These are phyloP conservation scores for Megaustenia siamemsis DNA, from an alignment of 2,888 invertebrate genomes.

Conservation along the genomic window DNA sequence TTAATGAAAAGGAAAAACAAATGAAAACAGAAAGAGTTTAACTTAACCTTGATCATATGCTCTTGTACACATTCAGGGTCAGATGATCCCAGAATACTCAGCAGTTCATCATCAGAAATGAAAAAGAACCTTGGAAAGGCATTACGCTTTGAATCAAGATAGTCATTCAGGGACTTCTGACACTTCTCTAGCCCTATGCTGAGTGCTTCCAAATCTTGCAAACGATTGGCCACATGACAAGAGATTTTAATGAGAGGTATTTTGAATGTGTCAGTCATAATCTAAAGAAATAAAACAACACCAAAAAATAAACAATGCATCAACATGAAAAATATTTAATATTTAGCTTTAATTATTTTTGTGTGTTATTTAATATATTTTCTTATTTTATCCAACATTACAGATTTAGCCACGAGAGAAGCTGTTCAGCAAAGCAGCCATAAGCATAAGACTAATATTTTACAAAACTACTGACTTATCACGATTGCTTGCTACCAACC, in stretches of 20 bases:
- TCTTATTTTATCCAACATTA: no score
- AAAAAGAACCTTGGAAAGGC: conserved; percentile 95
- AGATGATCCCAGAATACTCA: conserved; percentile 92
- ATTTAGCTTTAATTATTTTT: no score
- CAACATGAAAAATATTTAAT: background rate
- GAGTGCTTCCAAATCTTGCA: conserved; percentile 88
- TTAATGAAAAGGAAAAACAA: background rate
- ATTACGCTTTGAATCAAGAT: conserved; percentile 91
- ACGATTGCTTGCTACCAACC: no score
- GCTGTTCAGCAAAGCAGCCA: no score
- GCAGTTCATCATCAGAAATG: conserved; percentile 94
- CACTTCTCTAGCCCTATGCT: conserved; percentile 90
- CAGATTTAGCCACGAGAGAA: no score
- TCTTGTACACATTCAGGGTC: conserved; percentile 92
- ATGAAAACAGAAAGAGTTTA: background rate
- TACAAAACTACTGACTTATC: no score
- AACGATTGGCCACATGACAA: conserved; percentile 87
- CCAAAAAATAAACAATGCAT: background rate
- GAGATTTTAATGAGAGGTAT: conserved; percentile 89
- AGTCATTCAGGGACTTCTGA: conserved; percentile 94
- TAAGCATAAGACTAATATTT: no score
- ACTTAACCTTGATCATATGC: conserved; percentile 91
- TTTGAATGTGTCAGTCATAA: conserved; percentile 91
- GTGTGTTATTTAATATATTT: no score
- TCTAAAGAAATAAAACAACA: conserved; percentile 81